Evolutionary conservation across 2,797 vertebrate genomes (phyloP).

Genomic region (Halcyon leucocephala): DNA sequence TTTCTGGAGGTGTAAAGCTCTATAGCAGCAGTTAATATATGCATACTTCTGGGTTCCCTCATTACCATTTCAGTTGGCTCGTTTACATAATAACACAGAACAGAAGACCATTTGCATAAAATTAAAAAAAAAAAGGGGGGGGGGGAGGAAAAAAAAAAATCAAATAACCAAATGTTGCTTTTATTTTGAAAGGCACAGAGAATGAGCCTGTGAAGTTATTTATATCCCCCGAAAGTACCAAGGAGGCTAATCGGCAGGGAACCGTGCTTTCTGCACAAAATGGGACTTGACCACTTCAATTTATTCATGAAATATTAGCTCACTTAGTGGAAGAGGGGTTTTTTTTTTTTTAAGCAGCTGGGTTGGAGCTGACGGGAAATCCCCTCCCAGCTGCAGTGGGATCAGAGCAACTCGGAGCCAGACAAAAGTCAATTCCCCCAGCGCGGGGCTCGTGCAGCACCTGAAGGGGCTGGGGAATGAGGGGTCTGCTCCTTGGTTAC

Average conservation of each 20-base stretch:
- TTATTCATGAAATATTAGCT: conserved; percentile 48
- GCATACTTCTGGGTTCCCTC: conserved; percentile 60
- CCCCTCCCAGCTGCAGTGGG: conserved; percentile 35
- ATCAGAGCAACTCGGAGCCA: neutral
- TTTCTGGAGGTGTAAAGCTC: conserved; percentile 47
- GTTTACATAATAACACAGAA: conserved; percentile 71
- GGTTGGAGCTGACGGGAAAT: conserved; percentile 37
- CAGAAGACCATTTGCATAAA: conserved; percentile 70
- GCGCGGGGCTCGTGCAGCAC: neutral
- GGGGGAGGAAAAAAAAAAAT: neutral
- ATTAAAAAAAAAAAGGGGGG: conserved; percentile 16
- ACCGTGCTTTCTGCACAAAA: conserved; percentile 26
- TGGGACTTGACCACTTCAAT: conserved; percentile 15
- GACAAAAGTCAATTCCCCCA: neutral
- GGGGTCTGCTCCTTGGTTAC: neutral
- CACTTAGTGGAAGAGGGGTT: neutral
- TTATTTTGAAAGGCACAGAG: neutral
- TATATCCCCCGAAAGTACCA: neutral
- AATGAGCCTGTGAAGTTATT: conserved; percentile 54
- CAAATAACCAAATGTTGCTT: conserved; percentile 21
- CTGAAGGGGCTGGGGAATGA: neutral
- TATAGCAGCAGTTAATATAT: conserved; percentile 45
- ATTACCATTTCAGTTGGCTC: conserved; percentile 67
- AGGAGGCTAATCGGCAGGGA: conserved; percentile 25
- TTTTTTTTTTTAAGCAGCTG: conserved; percentile 29